Base-by-base conservation (phyloP, 1,140 invertebrate species). In the Cataglyphis hispanica region DNA sequence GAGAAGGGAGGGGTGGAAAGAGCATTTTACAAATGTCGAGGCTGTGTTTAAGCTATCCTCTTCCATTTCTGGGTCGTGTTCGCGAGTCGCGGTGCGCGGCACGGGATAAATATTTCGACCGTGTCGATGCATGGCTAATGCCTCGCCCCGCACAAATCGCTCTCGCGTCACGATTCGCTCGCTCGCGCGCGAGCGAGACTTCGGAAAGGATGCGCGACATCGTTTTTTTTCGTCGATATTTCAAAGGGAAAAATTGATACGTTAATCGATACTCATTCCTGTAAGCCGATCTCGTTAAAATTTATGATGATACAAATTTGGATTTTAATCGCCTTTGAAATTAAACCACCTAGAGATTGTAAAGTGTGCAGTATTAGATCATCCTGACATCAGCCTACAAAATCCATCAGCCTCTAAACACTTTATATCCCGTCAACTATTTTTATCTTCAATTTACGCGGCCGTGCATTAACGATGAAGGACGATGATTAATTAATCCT, bases 21-120 rank as follows among this genome's bases (percentile, higher is more conserved):
- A 58, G 34, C 72, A 77, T 87, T 87, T 87, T 89, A 72, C 85
- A 84, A 87, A 86, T 85, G 85, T 89, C 80, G 58, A 70, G 72
- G 60, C 75, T 34, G 61, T 61, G 76, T 78, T 85, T 86, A 84
- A 77, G 58, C 81, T 75, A 77, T 77, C 58, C 53, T 46, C 66
- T 31, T 72, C 67, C 78, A 60, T 83, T 83, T 72, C 78, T 81
- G 64, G 66, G 37, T 67, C 53, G 66, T 72, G 78, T 60, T 72
- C 78, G n/a, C 77, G n/a, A 64, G 13, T 56, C 64, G 0, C 34
- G 4, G 8, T 8, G 34, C 58, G 77, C 56, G 58, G 78, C 78
- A 27, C 53, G 78, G 43, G 31, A 3, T n/a, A 74, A 83, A 61
- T 83, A 83, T 83, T 74, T 83, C 67, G 78, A 83, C 78, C 78